Evolutionary conservation across 2,797 vertebrate genomes (phyloP), one percentile per base, ranked within the genome.

Genomic region (Adrianichthys oophorus): DNA sequence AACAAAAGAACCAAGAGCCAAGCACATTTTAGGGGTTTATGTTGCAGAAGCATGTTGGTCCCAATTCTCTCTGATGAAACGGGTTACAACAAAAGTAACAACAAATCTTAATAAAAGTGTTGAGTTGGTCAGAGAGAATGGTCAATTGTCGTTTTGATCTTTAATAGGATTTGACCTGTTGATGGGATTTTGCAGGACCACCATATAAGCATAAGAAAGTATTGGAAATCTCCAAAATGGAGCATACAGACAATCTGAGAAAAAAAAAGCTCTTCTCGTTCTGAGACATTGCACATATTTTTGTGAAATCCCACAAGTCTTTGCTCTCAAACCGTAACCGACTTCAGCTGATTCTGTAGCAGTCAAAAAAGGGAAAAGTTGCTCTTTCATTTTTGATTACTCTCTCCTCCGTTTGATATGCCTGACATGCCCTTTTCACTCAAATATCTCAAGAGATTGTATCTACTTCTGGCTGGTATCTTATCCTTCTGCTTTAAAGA

Each of bases 381-480:
- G 51, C 59, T 79, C 37, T 70, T 79, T 78, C 62, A 73, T 68
- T 71, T 85, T 74, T 78, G 65, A 81, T 76, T 76, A 64, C 59
- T 70, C 75, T 69, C 65, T 76, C 67, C 18, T 65, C 62, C 55
- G 63, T 80, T 83, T 86, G 73, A 84, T 83, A 83, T 87, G 79
- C 75, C 52, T 77, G 76, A 68, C 76, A 76, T 89, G 82, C 77
- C 80, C 85, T 89, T 88, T 87, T 86, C 74, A 65, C 74, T 81
- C 55, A 48, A 74, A 72, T 79, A 73, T 74, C 80, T 82, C 69
- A 64, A 14, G 29, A 69, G 77, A 82, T 84, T 52, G 64, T 68
- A 82, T 87, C 80, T 76, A 40, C 48, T 47, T 67, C 51, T 0
- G 21, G 49, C 67, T 68, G 76, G 71, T 78, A 76, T 84, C 82